Evolutionary conservation across 2,888 invertebrate species (phyloP).

Genomic region (Drosophila recens): DNA sequence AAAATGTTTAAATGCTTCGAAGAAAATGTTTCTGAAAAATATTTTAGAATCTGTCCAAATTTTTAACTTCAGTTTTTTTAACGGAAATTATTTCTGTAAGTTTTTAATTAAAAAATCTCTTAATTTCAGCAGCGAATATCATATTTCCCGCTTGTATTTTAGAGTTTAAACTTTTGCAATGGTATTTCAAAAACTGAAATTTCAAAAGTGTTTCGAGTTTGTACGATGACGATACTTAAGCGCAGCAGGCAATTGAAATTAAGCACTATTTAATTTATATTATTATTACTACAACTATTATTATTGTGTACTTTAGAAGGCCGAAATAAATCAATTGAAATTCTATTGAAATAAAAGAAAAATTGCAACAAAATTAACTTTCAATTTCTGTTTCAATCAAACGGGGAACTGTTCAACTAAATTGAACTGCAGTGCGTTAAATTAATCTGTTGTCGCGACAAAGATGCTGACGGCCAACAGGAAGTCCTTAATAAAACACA

Average conservation of each 20-base stretch:
- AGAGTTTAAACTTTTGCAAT: slow-evolving; percentile 23
- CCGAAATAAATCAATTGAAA: slow-evolving; percentile 59
- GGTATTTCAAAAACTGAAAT: slow-evolving; percentile 23
- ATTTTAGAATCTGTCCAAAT: background rate
- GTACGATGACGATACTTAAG: slow-evolving; percentile 67
- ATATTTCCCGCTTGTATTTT: background rate
- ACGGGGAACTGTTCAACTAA: slow-evolving; percentile 37
- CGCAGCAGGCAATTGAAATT: slow-evolving; percentile 68
- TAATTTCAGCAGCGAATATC: background rate
- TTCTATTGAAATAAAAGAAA: slow-evolving; percentile 62
- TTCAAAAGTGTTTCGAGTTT: slow-evolving; percentile 36
- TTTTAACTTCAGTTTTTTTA: too few species aligned
- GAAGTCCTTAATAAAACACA: slow-evolving; percentile 80
- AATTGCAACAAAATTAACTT: slow-evolving; percentile 32
- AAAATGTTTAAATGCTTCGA: background rate
- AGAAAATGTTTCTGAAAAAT: background rate
- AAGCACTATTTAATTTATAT: slow-evolving; percentile 77
- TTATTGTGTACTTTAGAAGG: slow-evolving; percentile 61
- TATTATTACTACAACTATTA: slow-evolving; percentile 52
- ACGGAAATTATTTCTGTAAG: too few species aligned
- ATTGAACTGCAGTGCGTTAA: slow-evolving; percentile 79
- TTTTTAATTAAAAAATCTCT: background rate
- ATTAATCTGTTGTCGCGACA: slow-evolving; percentile 82
- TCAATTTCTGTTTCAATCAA: slow-evolving; percentile 13
- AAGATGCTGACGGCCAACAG: slow-evolving; percentile 70